Conservation (phyloP, 2,797 vertebrate species). For the Micropoecilia bifurca region DNA sequence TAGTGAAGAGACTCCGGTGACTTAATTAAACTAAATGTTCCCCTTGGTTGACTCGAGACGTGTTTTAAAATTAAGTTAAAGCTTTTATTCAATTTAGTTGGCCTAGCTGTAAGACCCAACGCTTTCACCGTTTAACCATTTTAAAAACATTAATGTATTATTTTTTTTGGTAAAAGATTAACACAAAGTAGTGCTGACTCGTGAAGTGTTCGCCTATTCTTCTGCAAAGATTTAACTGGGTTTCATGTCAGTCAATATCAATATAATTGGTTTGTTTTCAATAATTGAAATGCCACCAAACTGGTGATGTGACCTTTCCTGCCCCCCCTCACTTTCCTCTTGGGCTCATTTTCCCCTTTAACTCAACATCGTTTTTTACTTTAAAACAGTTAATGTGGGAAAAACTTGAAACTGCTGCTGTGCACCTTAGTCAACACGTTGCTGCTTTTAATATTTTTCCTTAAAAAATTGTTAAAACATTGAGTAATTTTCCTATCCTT, state of each 20-base stretch:
- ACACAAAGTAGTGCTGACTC: not conserved
- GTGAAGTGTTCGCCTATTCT: not conserved
- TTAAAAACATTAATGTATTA: not conserved
- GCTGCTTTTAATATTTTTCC: not conserved
- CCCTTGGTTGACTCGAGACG: not conserved
- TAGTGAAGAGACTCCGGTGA: not conserved
- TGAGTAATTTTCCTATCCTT: not conserved
- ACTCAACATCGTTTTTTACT: too few relatives aligned
- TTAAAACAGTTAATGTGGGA: too few relatives aligned
- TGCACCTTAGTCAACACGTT: too few relatives aligned
- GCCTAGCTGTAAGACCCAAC: not conserved
- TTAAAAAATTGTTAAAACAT: not conserved
- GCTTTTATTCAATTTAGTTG: not conserved
- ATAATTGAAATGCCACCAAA: too few relatives aligned
- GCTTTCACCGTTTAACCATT: not conserved
- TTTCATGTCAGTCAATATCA: too few relatives aligned
- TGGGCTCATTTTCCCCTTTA: too few relatives aligned
- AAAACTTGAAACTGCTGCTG: too few relatives aligned
- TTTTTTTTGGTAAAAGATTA: not conserved
- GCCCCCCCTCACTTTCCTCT: too few relatives aligned
- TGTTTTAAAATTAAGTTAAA: not conserved
- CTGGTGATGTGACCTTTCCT: too few relatives aligned
- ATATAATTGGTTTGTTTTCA: too few relatives aligned
- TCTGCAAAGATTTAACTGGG: not conserved
- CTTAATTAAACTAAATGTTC: not conserved